These are phyloP conservation scores for Electrophaes corylata DNA, from an alignment of 2,888 invertebrate genomes.

Conservation along the genomic window DNA sequence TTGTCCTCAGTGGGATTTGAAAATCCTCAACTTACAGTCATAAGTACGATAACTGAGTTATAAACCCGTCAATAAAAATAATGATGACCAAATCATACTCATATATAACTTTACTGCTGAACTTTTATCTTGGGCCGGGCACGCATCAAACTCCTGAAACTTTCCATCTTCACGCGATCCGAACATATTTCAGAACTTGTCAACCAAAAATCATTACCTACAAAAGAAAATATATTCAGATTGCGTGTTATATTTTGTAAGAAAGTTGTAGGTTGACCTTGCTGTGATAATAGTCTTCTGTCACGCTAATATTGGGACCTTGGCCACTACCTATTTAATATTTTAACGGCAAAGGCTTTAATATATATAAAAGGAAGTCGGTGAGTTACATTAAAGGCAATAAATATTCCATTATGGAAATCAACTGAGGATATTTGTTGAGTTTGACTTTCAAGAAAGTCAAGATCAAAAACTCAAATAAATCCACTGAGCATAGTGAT, in stretches of 20 bases:
- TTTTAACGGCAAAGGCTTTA: slow-evolving; percentile 7
- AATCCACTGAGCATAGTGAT: no score
- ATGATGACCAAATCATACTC: no score
- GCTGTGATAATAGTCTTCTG: slow-evolving; percentile 8
- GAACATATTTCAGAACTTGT: slow-evolving; percentile 14
- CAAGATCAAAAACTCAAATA: no score
- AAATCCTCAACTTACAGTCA: no score
- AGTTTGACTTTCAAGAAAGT: not conserved
- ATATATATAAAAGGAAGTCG: no score
- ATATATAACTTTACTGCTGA: no score
- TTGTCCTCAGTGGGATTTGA: no score
- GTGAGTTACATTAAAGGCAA: slow-evolving; percentile 7
- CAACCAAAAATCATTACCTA: slow-evolving; percentile 9
- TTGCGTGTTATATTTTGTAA: slow-evolving; percentile 25
- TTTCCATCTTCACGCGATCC: slow-evolving; percentile 17
- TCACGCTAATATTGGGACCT: slow-evolving; percentile 16
- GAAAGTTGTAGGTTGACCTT: slow-evolving; percentile 22
- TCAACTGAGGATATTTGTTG: not conserved
- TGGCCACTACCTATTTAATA: slow-evolving; percentile 18
- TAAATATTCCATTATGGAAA: slow-evolving; percentile 15
- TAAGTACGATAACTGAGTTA: no score
- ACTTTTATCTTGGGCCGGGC: not conserved
- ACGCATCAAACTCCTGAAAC: slow-evolving; percentile 3
- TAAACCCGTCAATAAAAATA: no score
- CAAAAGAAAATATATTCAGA: slow-evolving; percentile 13